Base-by-base conservation (phyloP, 1,140 invertebrate species). In the Ceratina australensis region DNA sequence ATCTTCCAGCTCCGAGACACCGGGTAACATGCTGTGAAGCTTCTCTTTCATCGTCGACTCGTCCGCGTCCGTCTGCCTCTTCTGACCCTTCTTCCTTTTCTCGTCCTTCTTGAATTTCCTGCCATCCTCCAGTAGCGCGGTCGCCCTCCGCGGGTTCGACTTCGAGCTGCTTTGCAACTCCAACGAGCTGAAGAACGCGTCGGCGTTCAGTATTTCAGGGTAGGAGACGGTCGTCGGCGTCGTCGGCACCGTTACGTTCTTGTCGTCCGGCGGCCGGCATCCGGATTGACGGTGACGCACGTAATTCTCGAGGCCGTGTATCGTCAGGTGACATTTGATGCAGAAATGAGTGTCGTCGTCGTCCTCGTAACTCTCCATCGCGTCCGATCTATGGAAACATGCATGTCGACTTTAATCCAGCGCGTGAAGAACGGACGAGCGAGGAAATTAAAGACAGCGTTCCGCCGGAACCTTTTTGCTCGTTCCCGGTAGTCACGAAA, bases 271-370 rank as follows among this genome's bases (percentile, higher is more conserved):
- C 3, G 82, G 76, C 4, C 90, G 87, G 85, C 95, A 95, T 84
- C 94, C 90, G 81, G 94, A 91, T 89, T 96, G 97, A 33, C 96
- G 94, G 86, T 98, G 97, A 15, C 93, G 93, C 0, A 98, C 94
- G 88, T 98, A 98, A 87, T 96, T 96, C 18, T 96, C 94, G 0
- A 98, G 92, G 0, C 97, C 96, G 18, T 94, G 90, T 54, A 98
- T 95, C 1, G 96, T 97, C 2, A 93, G 86, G 77, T 96, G 95
- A 91, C 97, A 98, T 84, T 96, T 96, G 72, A 98, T 95, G 89
- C 97, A 98, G 71, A 97, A 94, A 85, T 98, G 97, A 2, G 93
- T 95, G 87, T 97, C 96, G 49, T 97, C 95, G 56, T 96, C 94
- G 18, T 95, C 94, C 24, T 95, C 95, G 56, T 95, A 95, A 42